Evolutionary conservation across 2,113 vertebrate species (phyloP), one percentile per base, ranked within the genome.

Genomic region (Clarias batrachus): DNA sequence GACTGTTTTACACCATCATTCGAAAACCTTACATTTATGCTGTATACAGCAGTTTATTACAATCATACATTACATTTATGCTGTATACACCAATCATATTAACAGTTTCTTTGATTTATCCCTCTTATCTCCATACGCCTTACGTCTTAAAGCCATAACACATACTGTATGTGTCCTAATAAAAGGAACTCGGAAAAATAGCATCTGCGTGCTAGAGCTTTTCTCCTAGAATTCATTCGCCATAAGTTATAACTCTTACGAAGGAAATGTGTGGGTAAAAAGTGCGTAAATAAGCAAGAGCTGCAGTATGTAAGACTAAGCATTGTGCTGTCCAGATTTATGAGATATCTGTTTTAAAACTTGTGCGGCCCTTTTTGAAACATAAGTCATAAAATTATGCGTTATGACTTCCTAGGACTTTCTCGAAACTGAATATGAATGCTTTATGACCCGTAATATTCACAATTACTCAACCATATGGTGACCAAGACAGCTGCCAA

Each of bases 401-500:
- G 48, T 52, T 25, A 23, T 16, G 41, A 6, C 52, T 57, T 56
- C 14, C 52, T 57, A 19, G 76, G 13, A 5, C 27, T 59, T 59
- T 60, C 27, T 60, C 1, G 33, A 33, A 80, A 80, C 56, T 37
- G 17, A 80, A 33, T 33, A 80, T 77, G 23, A 83, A 70, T 70
- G 81, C 37, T 63, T 63, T 81, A 68, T 19, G 8, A 54, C 23
- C 14, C 21, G 41, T 70, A 23, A 66, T 74, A 63, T 85, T 85
- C 59, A 73, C 54, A 71, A 60, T 65, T 79, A 33, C 27, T 0
- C 63, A 79, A 68, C 48, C 86, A 87, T 73, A 68, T 59, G 74
- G 48, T 27, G 19, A 60, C 8, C 60, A 23, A 81, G 82, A 85
- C 85, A 88, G 54, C 54, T 82, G 78, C 62, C 21, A 81, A 62